Percentiles rank a stretch among this genome's conserved stretches.
Evolutionary conservation across 2,888 invertebrate genomes (phyloP).

Genomic region (Andricus curvator): DNA sequence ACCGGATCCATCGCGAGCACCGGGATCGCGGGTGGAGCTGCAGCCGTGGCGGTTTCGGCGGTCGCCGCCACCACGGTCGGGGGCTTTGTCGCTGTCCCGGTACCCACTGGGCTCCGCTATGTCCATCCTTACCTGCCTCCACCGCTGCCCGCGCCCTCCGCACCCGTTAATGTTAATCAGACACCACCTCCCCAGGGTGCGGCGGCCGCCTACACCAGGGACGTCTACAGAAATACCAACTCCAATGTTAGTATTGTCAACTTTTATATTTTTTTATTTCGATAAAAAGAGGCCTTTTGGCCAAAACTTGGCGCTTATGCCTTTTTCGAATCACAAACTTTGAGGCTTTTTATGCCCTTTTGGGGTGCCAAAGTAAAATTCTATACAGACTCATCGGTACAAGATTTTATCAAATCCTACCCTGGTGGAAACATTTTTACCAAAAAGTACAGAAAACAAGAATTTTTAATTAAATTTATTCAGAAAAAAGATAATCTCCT

Average conservation of each 20-base stretch:
- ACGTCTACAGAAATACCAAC: constrained; percentile 73
- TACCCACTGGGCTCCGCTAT: constrained; percentile 77
- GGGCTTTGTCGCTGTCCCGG: constrained; percentile 75
- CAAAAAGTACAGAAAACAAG: too few relatives aligned
- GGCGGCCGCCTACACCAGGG: constrained; percentile 72
- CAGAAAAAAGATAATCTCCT: too few relatives aligned
- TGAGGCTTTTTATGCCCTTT: too few relatives aligned
- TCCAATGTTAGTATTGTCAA: constrained; percentile 72
- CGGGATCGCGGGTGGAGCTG: constrained; percentile 52
- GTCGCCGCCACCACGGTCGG: constrained; percentile 65
- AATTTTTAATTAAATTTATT: too few relatives aligned
- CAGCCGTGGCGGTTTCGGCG: constrained; percentile 53
- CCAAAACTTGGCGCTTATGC: too few relatives aligned
- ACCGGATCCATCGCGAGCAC: constrained; percentile 49
- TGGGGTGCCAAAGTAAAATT: too few relatives aligned
- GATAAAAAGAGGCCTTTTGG: too few relatives aligned
- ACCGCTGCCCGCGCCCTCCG: constrained; percentile 71
- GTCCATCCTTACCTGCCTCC: constrained; percentile 76
- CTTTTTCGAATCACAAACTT: too few relatives aligned
- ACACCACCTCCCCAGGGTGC: constrained; percentile 78
- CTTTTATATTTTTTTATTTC: too few relatives aligned
- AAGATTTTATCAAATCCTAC: too few relatives aligned
- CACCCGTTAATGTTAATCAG: constrained; percentile 74
- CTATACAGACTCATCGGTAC: too few relatives aligned
- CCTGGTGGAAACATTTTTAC: too few relatives aligned